Conservation (phyloP, 2,797 vertebrate species). For the Fistularia commersonii region DNA sequence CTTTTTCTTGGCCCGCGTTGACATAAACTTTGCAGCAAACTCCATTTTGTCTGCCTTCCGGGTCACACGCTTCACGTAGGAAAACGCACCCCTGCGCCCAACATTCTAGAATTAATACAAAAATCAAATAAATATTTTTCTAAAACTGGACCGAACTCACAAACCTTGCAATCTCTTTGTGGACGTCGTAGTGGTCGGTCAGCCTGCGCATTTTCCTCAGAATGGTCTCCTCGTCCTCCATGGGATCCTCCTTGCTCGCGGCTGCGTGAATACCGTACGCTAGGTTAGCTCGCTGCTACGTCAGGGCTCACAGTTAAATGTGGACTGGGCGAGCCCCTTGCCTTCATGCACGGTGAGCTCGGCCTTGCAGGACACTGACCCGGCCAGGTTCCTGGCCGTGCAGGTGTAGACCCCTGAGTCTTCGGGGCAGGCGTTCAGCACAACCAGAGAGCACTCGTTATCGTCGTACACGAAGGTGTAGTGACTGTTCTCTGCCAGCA, state of each 20-base stretch:
- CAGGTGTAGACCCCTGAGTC: slow-evolving; percentile 95
- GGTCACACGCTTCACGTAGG: slow-evolving; percentile 88
- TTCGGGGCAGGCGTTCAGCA: slow-evolving; percentile 80
- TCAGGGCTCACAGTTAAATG: no score
- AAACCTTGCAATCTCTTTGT: slow-evolving; percentile 93
- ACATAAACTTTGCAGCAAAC: slow-evolving; percentile 93
- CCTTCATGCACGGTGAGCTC: slow-evolving; percentile 87
- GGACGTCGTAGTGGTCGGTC: slow-evolving; percentile 89
- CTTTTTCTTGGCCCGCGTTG: slow-evolving; percentile 87
- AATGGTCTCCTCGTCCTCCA: slow-evolving; percentile 81
- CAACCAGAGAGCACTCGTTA: slow-evolving; percentile 91
- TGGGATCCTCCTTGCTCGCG: slow-evolving; percentile 69
- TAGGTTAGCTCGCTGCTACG: no score
- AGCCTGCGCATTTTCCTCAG: slow-evolving; percentile 82
- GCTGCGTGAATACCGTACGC: slow-evolving; percentile 32
- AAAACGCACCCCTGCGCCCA: slow-evolving; percentile 87
- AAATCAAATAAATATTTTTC: no score
- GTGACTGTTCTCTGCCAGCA: slow-evolving; percentile 90
- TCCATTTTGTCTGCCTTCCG: slow-evolving; percentile 85
- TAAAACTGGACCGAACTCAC: no score
- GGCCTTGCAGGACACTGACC: slow-evolving; percentile 94
- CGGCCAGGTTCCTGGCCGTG: slow-evolving; percentile 87
- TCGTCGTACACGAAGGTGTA: slow-evolving; percentile 95
- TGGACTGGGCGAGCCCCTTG: slow-evolving; percentile 42
- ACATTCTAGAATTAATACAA: background rate